phyloP scores from a whole-genome alignment of 2,888 invertebrate species.

The Limnephilus marmoratus region DNA sequence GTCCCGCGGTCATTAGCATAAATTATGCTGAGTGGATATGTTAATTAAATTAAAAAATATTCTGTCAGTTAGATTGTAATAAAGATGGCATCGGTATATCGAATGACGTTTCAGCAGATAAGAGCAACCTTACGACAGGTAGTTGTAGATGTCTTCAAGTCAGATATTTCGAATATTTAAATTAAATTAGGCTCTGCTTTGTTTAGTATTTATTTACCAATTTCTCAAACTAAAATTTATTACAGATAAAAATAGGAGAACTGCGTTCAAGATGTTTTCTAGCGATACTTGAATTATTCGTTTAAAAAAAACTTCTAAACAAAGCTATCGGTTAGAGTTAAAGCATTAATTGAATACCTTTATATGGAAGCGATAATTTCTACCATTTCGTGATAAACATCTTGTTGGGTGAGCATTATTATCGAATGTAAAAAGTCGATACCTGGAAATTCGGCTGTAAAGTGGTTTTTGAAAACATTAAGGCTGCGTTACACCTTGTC shows the following conservation, averaged over 20 bases:
- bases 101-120: background rate
- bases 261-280: background rate
- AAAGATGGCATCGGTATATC: slow-evolving; percentile 5
- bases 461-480: slow-evolving; percentile 2
- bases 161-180: too few relatives aligned
- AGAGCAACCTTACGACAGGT: background rate
- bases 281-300: background rate
- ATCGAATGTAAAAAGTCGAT: background rate
- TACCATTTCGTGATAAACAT: slow-evolving; percentile 2
- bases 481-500: background rate
- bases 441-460: slow-evolving; percentile 15
- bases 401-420: background rate
- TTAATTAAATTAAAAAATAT: slow-evolving; percentile 7
- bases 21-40: slow-evolving; percentile 19
- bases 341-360: slow-evolving; percentile 8
- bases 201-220: background rate
- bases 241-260: background rate
- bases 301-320: background rate
- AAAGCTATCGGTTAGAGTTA: slow-evolving; percentile 4
- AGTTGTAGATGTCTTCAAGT: background rate
- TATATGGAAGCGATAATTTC: background rate
- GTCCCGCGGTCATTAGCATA: slow-evolving; percentile 5
- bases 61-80: background rate
- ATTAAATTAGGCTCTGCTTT: too few relatives aligned
- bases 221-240: background rate